Percentiles rank a stretch among this genome's conserved stretches.
Evolutionary conservation across 2,113 vertebrate genomes (phyloP).

Genomic region (Pleuronectes platessa): DNA sequence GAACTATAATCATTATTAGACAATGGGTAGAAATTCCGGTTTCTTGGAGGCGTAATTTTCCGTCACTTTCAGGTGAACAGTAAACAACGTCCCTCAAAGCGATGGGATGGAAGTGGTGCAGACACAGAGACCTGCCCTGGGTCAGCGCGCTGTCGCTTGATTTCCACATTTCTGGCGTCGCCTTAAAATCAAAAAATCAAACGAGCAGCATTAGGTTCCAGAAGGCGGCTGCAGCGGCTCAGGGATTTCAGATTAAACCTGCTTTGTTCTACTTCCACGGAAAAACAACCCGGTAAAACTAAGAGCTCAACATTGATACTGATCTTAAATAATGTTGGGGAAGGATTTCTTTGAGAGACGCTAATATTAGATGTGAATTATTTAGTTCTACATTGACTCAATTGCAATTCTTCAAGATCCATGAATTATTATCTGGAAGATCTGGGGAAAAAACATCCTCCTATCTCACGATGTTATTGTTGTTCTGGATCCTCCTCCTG

Average conservation of each 20-base stretch:
- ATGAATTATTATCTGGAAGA: neutral
- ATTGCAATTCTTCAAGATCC: neutral
- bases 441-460: too few relatives aligned
- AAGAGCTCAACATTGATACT: neutral
- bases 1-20: slow-evolving; percentile 33
- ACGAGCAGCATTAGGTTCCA: neutral
- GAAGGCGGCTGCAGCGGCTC: neutral
- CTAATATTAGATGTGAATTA: too few relatives aligned
- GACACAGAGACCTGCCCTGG: slow-evolving; percentile 23
- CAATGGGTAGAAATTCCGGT: neutral
- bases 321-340: neutral
- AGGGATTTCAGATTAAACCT: slow-evolving; percentile 16
- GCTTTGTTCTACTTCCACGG: slow-evolving; percentile 3
- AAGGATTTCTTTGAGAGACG: neutral
- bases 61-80: slow-evolving; percentile 14
- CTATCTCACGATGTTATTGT: too few relatives aligned
- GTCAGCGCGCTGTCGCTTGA: slow-evolving; percentile 34
- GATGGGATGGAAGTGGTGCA: slow-evolving; percentile 34
- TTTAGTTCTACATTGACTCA: too few relatives aligned
- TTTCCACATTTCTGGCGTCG: slow-evolving; percentile 26
- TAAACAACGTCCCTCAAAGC: slow-evolving; percentile 49
- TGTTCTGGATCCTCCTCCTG: too few relatives aligned
- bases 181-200: slow-evolving; percentile 48
- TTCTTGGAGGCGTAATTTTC: slow-evolving; percentile 46
- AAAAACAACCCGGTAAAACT: slow-evolving; percentile 13